Base-by-base conservation (phyloP, 2,113 vertebrate genomes). In the Rutilus rutilus region DNA sequence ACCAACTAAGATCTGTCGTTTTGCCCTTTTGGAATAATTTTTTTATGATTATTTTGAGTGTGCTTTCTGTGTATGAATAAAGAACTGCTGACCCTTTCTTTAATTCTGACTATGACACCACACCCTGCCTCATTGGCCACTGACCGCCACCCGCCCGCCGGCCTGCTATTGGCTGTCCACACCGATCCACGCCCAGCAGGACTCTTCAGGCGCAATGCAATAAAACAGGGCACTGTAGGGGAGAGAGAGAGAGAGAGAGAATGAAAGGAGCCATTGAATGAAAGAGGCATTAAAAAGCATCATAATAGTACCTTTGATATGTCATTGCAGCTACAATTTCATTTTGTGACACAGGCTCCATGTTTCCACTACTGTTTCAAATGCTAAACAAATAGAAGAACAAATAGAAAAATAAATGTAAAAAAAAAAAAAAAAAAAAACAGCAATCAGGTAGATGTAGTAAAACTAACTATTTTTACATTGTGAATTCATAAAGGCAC, bases 111-210 rank as follows among this genome's bases (percentile, higher is more conserved):
- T 45, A 47, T 80, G 36, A 81, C 39, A 81, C 59, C 78, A 23
- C 57, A 27, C 78, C 78, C 57, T 42, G 33, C 21, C 33, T 79
- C 77, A 79, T 79, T 62, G 77, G 57, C 57, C 77, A 79, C 33
- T 79, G 57, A 60, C 77, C 77, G 6, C 54, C 30, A 78, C 54
- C 77, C 52, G 6, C 59, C 78, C 64, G 78, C 78, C 2, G 59
- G 23, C 17, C n/a, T 65, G 59, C 39, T 19, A 81, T 81, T 81
- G 78, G 78, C 78, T 81, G 14, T 47, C 14, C 39, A 47, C 39
- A 27, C 21, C 14, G 59, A 65, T 47, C 39, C 59, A 81, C 59
- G 1, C 78, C 78, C 59, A 81, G 78, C 78, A 81, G 39, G 78
- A 47, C 78, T 47, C 57, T 42, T 42, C 33, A 42, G 54, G 7